Evolutionary conservation across 1,140 invertebrate genomes (phyloP).

Genomic region (Oryctes rhinoceros): DNA sequence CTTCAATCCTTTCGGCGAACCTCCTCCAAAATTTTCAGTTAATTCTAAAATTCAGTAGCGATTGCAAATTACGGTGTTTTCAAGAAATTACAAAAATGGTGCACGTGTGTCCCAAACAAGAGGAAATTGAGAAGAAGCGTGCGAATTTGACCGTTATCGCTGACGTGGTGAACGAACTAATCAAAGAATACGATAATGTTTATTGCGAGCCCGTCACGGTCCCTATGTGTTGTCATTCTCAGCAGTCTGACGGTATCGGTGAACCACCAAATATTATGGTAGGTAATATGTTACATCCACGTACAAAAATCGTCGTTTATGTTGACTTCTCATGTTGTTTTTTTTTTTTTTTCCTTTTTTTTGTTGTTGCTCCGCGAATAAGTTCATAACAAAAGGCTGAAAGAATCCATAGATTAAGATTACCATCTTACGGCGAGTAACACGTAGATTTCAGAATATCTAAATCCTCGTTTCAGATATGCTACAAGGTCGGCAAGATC

Average conservation of each 20-base stretch:
- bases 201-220: neutral
- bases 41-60: neutral
- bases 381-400: too few species aligned
- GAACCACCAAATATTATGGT: slow-evolving; percentile 42
- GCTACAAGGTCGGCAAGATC: slow-evolving; percentile 36
- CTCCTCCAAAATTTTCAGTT: neutral
- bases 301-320: too few species aligned
- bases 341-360: too few species aligned
- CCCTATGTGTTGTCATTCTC: neutral
- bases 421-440: too few species aligned
- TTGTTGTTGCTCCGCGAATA: too few species aligned
- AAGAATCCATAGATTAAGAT: too few species aligned
- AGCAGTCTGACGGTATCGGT: neutral
- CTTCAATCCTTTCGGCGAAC: neutral
- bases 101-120: neutral
- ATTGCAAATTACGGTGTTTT: neutral
- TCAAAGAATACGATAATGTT: slow-evolving; percentile 17
- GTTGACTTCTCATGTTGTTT: too few species aligned
- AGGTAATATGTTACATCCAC: too few species aligned
- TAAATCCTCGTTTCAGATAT: slow-evolving; percentile 25
- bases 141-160: neutral
- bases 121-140: neutral
- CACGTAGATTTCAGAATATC: too few species aligned
- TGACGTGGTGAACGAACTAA: neutral
- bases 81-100: neutral